A percentile compares a stretch with the other conserved stretches of the same genome.
These are phyloP conservation scores for Aphelenchoides besseyi DNA, from an alignment of 1,140 invertebrate species.

Conservation along the genomic window DNA sequence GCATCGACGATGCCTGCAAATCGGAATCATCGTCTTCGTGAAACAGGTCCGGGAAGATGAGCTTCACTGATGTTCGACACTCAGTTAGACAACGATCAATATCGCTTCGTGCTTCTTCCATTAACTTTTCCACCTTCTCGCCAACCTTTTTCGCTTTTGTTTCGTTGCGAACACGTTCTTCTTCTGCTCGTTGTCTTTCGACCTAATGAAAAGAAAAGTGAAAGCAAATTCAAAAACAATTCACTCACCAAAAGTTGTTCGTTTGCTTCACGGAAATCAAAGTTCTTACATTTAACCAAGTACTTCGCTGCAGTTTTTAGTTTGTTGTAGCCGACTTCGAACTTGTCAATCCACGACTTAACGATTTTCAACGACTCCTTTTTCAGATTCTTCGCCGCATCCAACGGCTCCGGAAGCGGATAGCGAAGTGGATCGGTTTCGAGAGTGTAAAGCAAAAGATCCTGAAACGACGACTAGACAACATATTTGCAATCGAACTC, in stretches of 20 bases:
- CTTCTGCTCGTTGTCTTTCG: constrained; percentile 42
- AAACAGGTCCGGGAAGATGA: constrained; percentile 43
- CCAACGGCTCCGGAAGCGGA: constrained; percentile 36
- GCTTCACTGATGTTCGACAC: constrained; percentile 39
- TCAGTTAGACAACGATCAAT: constrained; percentile 37
- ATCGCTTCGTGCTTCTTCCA: constrained; percentile 30
- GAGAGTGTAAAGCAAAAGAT: constrained; percentile 48
- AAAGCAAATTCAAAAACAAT: constrained; percentile 3
- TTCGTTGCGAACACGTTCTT: constrained; percentile 42
- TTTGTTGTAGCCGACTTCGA: constrained; percentile 38
- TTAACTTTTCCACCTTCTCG: constrained; percentile 38
- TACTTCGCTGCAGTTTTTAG: constrained; percentile 44
- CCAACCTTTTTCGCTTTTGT: constrained; percentile 27
- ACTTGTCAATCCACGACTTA: constrained; percentile 51
- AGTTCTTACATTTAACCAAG: constrained; percentile 39
- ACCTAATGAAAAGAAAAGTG: constrained; percentile 25
- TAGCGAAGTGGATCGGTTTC: constrained; percentile 53
- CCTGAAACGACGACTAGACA: constrained; percentile 34
- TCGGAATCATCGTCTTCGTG: constrained; percentile 2
- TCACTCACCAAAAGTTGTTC: constrained; percentile 39
- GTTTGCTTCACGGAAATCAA: constrained; percentile 34
- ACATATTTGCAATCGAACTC: background rate
- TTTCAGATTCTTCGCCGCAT: constrained; percentile 40
- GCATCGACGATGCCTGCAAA: background rate
- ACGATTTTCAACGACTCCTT: constrained; percentile 43